These are phyloP conservation scores for Stenopsyche tienmushanensis DNA, from an alignment of 1,140 invertebrate genomes.

Conservation along the genomic window DNA sequence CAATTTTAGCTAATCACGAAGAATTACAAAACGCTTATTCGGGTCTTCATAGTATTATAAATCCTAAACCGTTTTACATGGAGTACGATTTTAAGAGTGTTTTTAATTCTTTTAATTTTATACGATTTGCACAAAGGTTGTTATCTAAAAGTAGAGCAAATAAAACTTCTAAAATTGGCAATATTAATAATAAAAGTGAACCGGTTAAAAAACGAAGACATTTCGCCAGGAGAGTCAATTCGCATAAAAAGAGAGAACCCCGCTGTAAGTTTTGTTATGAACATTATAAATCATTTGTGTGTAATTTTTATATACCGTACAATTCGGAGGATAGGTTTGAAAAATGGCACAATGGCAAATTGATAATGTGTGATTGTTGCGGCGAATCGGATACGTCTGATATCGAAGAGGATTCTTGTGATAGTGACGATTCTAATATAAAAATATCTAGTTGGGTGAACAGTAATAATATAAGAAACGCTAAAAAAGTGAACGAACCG, in stretches of 20 bases:
- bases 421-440: background rate
- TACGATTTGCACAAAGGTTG: constrained; percentile 33
- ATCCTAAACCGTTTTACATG: constrained; percentile 53
- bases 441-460: constrained; percentile 15
- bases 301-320: constrained; percentile 57
- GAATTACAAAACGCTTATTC: constrained; percentile 61
- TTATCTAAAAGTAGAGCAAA: constrained; percentile 24
- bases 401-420: constrained; percentile 45
- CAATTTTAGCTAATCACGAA: constrained; percentile 48
- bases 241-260: constrained; percentile 46
- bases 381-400: constrained; percentile 53
- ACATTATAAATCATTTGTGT: constrained; percentile 55
- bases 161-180: background rate
- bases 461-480: constrained; percentile 34
- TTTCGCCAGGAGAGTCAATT: constrained; percentile 22
- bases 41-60: constrained; percentile 64
- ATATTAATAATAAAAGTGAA: constrained; percentile 34
- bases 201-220: constrained; percentile 46
- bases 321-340: constrained; percentile 50
- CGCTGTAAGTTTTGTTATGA: constrained; percentile 58
- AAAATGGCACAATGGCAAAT: constrained; percentile 52
- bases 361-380: constrained; percentile 60
- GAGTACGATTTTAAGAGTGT: constrained; percentile 43
- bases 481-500: constrained; percentile 42
- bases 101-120: constrained; percentile 37